Evolutionary conservation across 2,797 vertebrate genomes (phyloP), one percentile per base, ranked within the genome.

Genomic region (Sciurus carolinensis): DNA sequence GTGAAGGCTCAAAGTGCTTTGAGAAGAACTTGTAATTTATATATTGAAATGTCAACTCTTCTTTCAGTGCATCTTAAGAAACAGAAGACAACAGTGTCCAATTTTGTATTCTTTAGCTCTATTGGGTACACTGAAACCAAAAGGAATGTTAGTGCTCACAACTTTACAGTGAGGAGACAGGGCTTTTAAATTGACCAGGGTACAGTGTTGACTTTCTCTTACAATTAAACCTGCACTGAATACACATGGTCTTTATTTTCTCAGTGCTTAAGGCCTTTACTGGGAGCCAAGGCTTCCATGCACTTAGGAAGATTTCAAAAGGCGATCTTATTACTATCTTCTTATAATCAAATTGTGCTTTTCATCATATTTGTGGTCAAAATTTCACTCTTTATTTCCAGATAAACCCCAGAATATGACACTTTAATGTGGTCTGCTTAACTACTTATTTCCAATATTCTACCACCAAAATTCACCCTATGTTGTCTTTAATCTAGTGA

Each of bases 21-120:
- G 72, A 80, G 30, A 91, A 77, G 71, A 91, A 52, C 15, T 47
- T 66, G 47, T 80, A 47, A 90, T 80, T 97, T 90, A 79, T 88
- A 28, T 54, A 44, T 62, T 95, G 10, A 39, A 64, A 79, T 80
- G 54, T 86, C 39, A 86, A 90, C 20, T 54, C 26, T 67, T 39
- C 42, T 90, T 87, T 76, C 75, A 91, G 1, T 85, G 75, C 3
- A 50, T 42, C 30, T 84, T 82, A 92, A 92, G n/a, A 90, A 81
- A 57, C 1, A 42, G 26, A 79, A 89, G 67, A 84, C 81, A 90
- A 0, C 5, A 52, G 10, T 82, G 30, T 44, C 24, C 59, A 67
- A 4, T 47, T 57, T 95, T 50, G 28, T 17, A 24, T 28, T 57
- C 1, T 90, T 92, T 30, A 59, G 39, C 3, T 15, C 7, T n/a